Base-by-base conservation (phyloP, 2,888 invertebrate genomes). In the Scaptomyza reducta region DNA sequence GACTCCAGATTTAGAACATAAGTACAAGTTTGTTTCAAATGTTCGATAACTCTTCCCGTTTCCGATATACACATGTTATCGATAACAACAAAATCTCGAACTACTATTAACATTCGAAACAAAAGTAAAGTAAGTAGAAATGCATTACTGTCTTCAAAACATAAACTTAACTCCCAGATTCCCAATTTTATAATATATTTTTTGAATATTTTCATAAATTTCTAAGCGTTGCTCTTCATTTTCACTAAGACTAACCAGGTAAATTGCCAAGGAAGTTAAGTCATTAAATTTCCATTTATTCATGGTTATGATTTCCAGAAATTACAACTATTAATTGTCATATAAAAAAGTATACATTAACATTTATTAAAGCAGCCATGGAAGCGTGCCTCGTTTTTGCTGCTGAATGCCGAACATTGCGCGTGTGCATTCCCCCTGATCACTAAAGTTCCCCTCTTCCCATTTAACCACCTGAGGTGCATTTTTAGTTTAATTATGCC, bases 251-350 rank as follows among this genome's bases (percentile, higher is more conserved):
- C 16, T 9, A 45, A 9, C 59, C 49, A 56, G 22, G 14, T 31
- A 29, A n/a, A 6, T 55, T 14, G 4, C 25, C 25, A 22, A 50
- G 77, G 54, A 72, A 77, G 74, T 69, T 64, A 66, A 78, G 74
- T 78, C 70, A 77, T 77, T 77, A 78, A 54, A 55, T 68, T 57
- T 66, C 49, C 79, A 49, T 50, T 51, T 42, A 76, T 68, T 67
- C 72, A 77, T 78, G 85, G 65, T 69, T 75, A 87, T 87, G 79
- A 85, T 78, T 82, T 87, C 76, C 79, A 78, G 86, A 85, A 85
- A 85, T 82, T 84, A 78, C 82, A 75, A 74, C 82, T 78, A 78
- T 71, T 87, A 78, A 70, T 74, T 77, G 89, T 84, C 88, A 77
- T 80, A 80, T 72, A 82, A 72, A 56, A 87, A 79, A 46, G 82